Base-by-base conservation (phyloP, 2,113 vertebrate genomes). In the Willisornis vidua region DNA sequence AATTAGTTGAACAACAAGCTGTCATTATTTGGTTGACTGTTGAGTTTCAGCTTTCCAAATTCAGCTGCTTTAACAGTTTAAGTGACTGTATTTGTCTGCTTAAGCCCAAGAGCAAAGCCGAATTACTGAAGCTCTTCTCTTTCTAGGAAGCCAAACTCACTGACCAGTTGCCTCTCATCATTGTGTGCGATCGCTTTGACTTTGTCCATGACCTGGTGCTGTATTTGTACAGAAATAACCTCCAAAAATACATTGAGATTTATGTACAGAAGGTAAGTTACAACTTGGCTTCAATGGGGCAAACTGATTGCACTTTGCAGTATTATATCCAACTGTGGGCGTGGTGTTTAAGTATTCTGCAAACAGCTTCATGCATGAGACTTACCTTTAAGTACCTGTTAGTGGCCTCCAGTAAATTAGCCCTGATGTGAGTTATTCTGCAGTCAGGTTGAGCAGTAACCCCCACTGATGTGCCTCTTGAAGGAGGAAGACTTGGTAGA, bases 171-270 rank as follows among this genome's bases (percentile, higher is more conserved):
- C 99, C 99, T 1, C 99, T 99, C 96, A 99, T 99, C 97, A 99
- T 99, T 22, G 99, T 99, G 33, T 99, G 99, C 33, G 99, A 99
- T 95, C 99, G 99, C 58, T 99, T 99, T 92, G 99, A 99, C 97
- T 99, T 99, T 91, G 99, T 99, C 96, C 99, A 99, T 33, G 99
- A 99, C 96, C 98, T 99, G 97, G 99, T 99, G 96, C 98, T 99
- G 76, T 99, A 99, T 97, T 97, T 99, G 97, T 99, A 99, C 95
- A 99, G 99, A 97, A 99, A 99, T 98, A 99, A 98, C 97, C 98
- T 99, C 93, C 99, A 99, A 97, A 99, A 99, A 77, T 99, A 99
- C 89, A 99, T 99, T 82, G 99, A 99, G 98, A 99, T 99, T 96
- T 99, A 99, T 76, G 99, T 99, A 43, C 99, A 99, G 97, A 99